A percentile compares a stretch with the other conserved stretches of the same genome.
Evolutionary conservation across 2,888 invertebrate species (phyloP).

Genomic region (Cordilura impudica): DNA sequence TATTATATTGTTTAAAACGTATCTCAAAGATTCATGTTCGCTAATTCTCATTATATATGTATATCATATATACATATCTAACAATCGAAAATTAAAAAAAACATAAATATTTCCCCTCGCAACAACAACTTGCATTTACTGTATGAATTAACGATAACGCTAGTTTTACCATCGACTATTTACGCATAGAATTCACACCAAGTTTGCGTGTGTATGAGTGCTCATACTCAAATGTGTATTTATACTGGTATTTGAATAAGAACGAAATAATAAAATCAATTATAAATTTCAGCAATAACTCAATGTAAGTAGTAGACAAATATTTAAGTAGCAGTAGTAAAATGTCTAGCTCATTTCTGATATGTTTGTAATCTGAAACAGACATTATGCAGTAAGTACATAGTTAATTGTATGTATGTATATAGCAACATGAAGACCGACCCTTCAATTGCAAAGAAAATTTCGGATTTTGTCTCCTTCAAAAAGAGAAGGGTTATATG

Average conservation of each 20-base stretch:
- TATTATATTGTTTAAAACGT: no score
- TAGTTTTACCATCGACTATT: neutral
- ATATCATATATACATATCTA: neutral
- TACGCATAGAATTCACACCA: neutral
- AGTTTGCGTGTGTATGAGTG: neutral
- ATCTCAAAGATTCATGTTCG: no score
- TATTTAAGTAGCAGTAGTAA: no score
- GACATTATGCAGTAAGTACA: neutral
- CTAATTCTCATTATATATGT: no score
- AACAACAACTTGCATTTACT: neutral
- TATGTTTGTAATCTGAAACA: neutral
- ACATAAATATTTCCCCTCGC: conserved; percentile 8
- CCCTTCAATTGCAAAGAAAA: neutral
- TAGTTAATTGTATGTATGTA: neutral
- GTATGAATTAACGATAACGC: neutral
- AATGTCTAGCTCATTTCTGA: neutral
- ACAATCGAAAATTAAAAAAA: neutral
- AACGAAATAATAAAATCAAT: conserved; percentile 22
- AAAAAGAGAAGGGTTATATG: conserved; percentile 18
- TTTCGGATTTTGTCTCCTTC: neutral
- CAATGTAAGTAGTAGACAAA: neutral
- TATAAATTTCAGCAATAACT: neutral
- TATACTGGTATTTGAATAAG: conserved; percentile 26
- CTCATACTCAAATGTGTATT: neutral
- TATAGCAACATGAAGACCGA: conserved; percentile 7